Evolutionary conservation across 2,113 vertebrate species (phyloP).

Genomic region (Fregetta grallaria): DNA sequence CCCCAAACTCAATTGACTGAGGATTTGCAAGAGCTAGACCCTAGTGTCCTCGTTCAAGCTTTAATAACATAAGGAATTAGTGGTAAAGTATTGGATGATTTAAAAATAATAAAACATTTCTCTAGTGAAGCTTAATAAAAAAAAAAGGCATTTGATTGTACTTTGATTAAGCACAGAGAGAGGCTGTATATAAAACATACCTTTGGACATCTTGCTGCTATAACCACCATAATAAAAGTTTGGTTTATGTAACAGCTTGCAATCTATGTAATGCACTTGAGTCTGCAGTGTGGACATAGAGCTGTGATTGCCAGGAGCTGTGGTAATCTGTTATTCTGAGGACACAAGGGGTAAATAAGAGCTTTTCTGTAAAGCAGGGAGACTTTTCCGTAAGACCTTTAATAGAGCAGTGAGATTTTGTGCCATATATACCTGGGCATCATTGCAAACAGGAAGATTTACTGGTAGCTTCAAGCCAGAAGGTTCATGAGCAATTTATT

Average conservation of each 20-base stretch:
- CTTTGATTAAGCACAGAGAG: slow-evolving; percentile 9
- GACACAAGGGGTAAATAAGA: slow-evolving; percentile 18
- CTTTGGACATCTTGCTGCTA: not conserved
- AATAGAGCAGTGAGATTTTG: slow-evolving; percentile 15
- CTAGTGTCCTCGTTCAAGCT: not conserved
- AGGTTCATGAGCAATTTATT: slow-evolving; percentile 40
- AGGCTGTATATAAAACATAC: not conserved
- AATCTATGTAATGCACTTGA: not conserved
- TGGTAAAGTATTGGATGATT: not conserved
- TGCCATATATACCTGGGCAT: slow-evolving; percentile 29
- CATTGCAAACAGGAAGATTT: slow-evolving; percentile 30
- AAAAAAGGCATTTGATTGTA: not conserved
- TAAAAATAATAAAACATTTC: slow-evolving; percentile 34
- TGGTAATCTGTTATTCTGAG: slow-evolving; percentile 6
- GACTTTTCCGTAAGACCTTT: slow-evolving; percentile 31
- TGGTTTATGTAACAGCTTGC: slow-evolving; percentile 20
- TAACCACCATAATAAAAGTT: not conserved
- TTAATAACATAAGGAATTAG: slow-evolving; percentile 23
- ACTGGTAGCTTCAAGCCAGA: slow-evolving; percentile 23
- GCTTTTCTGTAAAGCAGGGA: slow-evolving; percentile 31
- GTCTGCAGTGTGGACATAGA: not conserved
- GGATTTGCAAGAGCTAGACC: slow-evolving; percentile 23
- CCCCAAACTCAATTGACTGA: slow-evolving; percentile 1
- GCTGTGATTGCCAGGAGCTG: slow-evolving; percentile 4
- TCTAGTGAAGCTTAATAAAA: not conserved